Conservation (phyloP, 2,113 vertebrate genomes). For the Prinia subflava region DNA sequence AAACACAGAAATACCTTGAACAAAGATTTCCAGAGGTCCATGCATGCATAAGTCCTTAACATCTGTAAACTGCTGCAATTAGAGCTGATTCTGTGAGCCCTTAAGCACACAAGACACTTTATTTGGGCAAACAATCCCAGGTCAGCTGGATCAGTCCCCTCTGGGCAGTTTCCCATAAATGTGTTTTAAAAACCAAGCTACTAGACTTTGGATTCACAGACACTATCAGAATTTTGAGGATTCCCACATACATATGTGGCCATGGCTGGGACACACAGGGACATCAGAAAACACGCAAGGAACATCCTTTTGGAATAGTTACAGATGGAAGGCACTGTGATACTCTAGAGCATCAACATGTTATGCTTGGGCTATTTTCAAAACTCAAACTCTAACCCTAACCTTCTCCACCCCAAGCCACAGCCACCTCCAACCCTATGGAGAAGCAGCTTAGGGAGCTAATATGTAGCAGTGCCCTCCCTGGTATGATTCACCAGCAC, state of each 20-base stretch:
- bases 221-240: background rate
- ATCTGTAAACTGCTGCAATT: background rate
- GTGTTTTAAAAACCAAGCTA: background rate
- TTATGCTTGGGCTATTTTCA: background rate
- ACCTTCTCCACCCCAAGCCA: background rate
- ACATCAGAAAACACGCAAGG: background rate
- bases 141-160: background rate
- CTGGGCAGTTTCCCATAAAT: background rate
- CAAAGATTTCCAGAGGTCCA: background rate
- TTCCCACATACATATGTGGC: background rate
- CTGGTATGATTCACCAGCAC: rapidly evolving
- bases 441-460: background rate
- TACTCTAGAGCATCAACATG: background rate
- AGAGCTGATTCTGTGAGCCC: background rate
- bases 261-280: background rate
- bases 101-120: background rate
- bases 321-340: background rate
- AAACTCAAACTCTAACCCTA: background rate
- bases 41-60: background rate
- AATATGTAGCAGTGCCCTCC: background rate
- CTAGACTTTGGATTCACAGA: background rate
- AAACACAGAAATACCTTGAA: background rate
- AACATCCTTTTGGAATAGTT: background rate
- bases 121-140: background rate
- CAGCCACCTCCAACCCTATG: background rate